A percentile compares a stretch with the other conserved stretches of the same genome.
These are phyloP conservation scores for Aricia artaxerxes DNA, from an alignment of 2,888 invertebrate species.

Conservation along the genomic window DNA sequence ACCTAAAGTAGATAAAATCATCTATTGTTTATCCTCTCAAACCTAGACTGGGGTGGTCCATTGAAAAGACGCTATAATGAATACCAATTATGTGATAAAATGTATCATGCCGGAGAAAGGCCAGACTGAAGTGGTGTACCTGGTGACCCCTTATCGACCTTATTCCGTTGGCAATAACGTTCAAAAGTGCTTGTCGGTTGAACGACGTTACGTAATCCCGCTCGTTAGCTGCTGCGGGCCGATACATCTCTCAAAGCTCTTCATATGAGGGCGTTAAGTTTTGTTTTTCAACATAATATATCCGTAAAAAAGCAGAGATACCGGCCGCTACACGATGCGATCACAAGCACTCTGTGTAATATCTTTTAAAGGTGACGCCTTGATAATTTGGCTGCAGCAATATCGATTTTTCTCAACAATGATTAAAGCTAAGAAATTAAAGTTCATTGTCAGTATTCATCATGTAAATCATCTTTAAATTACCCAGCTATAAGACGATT, in stretches of 20 bases:
- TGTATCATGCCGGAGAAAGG: slow-evolving; percentile 25
- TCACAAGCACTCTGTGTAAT: too few species aligned
- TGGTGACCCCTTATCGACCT: background rate
- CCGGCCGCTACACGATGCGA: too few species aligned
- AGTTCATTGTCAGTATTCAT: too few species aligned
- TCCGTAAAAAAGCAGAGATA: background rate
- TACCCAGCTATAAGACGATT: too few species aligned
- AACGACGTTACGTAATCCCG: slow-evolving; percentile 10
- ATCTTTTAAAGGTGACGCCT: too few species aligned
- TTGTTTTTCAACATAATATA: background rate
- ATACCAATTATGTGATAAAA: slow-evolving; percentile 13
- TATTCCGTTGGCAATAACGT: background rate
- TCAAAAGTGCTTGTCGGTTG: background rate
- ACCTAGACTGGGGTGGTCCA: background rate
- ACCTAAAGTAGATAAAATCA: background rate
- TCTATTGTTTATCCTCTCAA: background rate
- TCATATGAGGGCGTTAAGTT: background rate
- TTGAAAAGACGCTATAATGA: slow-evolving; percentile 17
- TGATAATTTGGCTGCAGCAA: too few species aligned
- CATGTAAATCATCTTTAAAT: too few species aligned
- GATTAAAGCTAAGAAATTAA: too few species aligned
- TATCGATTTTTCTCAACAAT: too few species aligned
- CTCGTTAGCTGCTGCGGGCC: background rate
- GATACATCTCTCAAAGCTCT: slow-evolving; percentile 1
- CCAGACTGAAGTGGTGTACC: background rate